A percentile compares a stretch with the other conserved stretches of the same genome.
phyloP scores from a whole-genome alignment of 2,113 vertebrate species.

The Daboia siamensis region DNA sequence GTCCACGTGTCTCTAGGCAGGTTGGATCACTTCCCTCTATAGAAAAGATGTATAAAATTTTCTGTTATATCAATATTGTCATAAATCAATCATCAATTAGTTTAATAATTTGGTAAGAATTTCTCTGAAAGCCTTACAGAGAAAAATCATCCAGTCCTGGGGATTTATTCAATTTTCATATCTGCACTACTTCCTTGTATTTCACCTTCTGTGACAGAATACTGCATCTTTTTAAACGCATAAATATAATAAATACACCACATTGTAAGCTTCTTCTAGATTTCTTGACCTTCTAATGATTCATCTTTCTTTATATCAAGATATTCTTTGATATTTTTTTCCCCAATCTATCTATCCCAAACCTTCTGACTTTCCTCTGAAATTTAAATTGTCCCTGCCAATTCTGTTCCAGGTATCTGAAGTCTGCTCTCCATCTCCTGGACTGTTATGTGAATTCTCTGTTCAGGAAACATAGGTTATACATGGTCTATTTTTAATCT shows the following conservation, averaged over 20 bases:
- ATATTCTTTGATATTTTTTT: too few relatives aligned
- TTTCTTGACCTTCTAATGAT: too few relatives aligned
- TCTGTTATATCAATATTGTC: background rate
- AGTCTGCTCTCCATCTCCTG: too few relatives aligned
- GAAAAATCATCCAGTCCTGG: background rate
- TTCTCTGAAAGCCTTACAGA: background rate
- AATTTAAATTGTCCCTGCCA: too few relatives aligned
- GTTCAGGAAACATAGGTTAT: too few relatives aligned
- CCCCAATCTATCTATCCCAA: too few relatives aligned
- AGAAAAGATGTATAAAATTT: background rate
- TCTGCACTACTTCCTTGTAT: background rate
- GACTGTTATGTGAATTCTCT: too few relatives aligned
- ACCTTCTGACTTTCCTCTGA: too few relatives aligned
- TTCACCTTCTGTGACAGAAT: background rate
- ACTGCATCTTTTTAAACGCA: background rate
- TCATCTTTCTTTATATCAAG: too few relatives aligned
- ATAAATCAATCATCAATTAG: background rate
- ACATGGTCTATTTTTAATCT: too few relatives aligned
- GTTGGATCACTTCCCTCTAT: background rate
- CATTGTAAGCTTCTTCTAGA: too few relatives aligned
- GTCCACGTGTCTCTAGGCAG: background rate
- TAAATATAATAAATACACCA: background rate
- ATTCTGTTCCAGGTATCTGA: too few relatives aligned
- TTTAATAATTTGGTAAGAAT: background rate
- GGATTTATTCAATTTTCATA: background rate